Evolutionary conservation across 2,797 vertebrate species (phyloP), one percentile per base, ranked within the genome.

Genomic region (Bradypus variegatus): DNA sequence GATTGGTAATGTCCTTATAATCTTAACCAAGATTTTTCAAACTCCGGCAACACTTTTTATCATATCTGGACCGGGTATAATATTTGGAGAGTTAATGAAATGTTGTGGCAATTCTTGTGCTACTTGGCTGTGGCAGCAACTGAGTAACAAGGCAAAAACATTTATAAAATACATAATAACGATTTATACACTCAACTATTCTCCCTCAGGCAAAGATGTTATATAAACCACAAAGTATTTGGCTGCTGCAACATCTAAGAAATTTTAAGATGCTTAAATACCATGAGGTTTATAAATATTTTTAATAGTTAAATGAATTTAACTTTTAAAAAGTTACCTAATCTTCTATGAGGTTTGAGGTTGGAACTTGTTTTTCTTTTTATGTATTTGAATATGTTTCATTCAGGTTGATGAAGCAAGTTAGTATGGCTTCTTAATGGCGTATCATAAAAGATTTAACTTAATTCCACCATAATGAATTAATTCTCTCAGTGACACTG

Each of bases 381-480:
- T 84, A 89, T 62, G 77, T 79, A 21, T 92, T 53, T 94, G 86
- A 90, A 81, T 19, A 73, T n/a, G 58, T 29, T 58, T 86, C 85
- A 13, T 73, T 90, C 23, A 38, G 78, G 36, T 90, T 88, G 88
- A 88, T 23, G 73, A 84, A 88, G 91, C 89, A 75, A 77, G 91
- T 93, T 91, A 86, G 92, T 5, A 29, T 45, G 93, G 89, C 87
- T 78, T 58, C 86, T 96, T 91, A 95, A 89, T 93, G 88, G 93
- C n/a, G 10, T 91, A 94, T 94, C 93, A 86, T 79, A 91, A 88
- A 94, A 94, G 95, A 95, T 96, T 94, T 94, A 94, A 93, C 91
- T 96, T 96, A 96, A 96, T 96, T 95, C 96, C 91, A 81, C 95
- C 95, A 95, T 95, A 96, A 96, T 96, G 95, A 96, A 95, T 96